Evolutionary conservation across 2,797 vertebrate species (phyloP), one percentile per base, ranked within the genome.

Genomic region (Chloroceryle amazona): DNA sequence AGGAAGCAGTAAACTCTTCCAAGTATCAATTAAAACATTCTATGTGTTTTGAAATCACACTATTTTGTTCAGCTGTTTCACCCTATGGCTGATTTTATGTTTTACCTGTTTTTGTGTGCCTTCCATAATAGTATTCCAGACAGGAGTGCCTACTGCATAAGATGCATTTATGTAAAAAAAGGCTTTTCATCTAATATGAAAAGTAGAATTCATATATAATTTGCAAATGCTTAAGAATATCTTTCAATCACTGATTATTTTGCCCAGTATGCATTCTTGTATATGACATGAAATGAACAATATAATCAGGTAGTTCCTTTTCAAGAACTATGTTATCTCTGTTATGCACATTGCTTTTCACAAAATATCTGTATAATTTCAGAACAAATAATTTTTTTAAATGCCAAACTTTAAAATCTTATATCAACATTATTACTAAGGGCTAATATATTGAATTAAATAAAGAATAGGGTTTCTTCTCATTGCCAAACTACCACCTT

Each of bases 21-120:
- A 92, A 62, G 18, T 19, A 71, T 26, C 41, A 83, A 9, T 54
- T 54, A 46, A 61, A 84, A 75, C 14, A 79, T 6, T 5, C 41
- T 42, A 7, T 5, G 9, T 39, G 20, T 39, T 81, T 65, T 46
- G 19, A 72, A 92, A 58, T 68, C 33, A 28, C 1, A 2, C 42
- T 22, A 19, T 22, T 29, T 22, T 11, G 17, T 60, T 22, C 75
- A 51, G 6, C 10, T 46, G 1, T 42, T 72, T 75, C 46, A 51
- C 7, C 55, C 29, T 18, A 13, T 3, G 2, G 18, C 11, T 0
- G 42, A 11, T 46, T 51, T 47, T 39, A 42, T 23, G 39, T 42
- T 87, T 65, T 51, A 60, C 13, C 16, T 81, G 42, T 6, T 79
- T 70, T 70, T 26, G 9, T 12, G 15, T 28, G 11, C 29, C 18